phyloP scores from a whole-genome alignment of 2,113 vertebrate genomes.

The Fregetta grallaria region DNA sequence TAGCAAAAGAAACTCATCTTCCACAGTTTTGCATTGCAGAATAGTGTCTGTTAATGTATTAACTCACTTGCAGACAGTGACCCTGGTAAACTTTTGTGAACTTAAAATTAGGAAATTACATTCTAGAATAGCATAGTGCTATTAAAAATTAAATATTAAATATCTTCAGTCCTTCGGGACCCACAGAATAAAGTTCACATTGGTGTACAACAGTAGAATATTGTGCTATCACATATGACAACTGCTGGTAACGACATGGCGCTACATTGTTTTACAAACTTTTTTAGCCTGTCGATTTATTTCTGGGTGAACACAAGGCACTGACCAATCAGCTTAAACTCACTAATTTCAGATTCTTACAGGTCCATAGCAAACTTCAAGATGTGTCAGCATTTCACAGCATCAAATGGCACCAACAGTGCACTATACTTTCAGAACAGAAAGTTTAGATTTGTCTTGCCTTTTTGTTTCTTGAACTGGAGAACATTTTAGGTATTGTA shows the following conservation, averaged over 20 bases:
- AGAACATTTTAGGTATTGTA: neutral
- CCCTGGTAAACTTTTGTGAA: neutral
- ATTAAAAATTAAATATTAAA: neutral
- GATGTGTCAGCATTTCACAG: neutral
- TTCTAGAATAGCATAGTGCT: neutral
- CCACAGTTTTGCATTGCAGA: neutral
- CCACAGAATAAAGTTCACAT: neutral
- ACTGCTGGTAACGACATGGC: neutral
- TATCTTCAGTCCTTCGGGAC: neutral
- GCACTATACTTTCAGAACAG: neutral
- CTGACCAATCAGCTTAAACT: neutral
- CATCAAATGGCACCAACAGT: neutral
- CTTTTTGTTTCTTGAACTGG: neutral
- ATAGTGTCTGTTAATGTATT: neutral
- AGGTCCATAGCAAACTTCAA: neutral
- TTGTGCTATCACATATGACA: neutral
- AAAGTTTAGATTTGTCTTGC: neutral
- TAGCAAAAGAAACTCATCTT: neutral
- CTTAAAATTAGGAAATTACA: neutral
- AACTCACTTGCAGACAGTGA: neutral
- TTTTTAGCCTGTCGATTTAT: neutral
- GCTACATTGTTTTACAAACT: neutral
- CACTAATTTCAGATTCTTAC: neutral
- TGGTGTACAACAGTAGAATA: neutral
- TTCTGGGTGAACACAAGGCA: neutral